phyloP scores from a whole-genome alignment of 2,113 vertebrate genomes.

The Spermophilus dauricus region DNA sequence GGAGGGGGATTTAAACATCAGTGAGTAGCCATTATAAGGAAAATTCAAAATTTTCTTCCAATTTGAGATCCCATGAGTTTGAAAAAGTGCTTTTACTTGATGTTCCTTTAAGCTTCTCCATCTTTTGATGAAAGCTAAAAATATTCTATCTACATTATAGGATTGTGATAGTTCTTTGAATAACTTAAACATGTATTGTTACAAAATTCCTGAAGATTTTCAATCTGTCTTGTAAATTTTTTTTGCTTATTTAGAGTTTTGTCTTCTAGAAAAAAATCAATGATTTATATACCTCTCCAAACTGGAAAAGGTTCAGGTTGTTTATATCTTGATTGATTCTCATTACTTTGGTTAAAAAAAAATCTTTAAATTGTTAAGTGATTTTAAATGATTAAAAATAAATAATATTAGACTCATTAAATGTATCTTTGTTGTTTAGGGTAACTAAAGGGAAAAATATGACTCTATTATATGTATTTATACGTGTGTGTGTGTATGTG shows the following conservation, averaged over 20 bases:
- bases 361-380: too few species aligned
- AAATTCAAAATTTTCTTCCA: not conserved
- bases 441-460: not conserved
- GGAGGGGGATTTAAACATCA: not conserved
- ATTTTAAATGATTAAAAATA: not conserved
- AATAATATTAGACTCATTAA: not conserved
- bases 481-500: too few species aligned
- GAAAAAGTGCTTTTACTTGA: not conserved
- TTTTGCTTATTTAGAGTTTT: not conserved
- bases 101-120: not conserved
- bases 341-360: not conserved
- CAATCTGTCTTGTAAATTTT: not conserved
- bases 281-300: not conserved
- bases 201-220: slow-evolving; percentile 10
- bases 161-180: not conserved
- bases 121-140: not conserved
- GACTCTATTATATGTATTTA: not conserved
- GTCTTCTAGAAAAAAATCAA: not conserved
- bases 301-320: not conserved
- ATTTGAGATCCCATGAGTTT: not conserved
- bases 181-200: not conserved
- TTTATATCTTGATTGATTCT: not conserved
- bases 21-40: not conserved
- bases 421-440: not conserved
- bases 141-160: not conserved